Conservation (phyloP, 1,140 invertebrate species). For the Aphaenogaster rudis region DNA sequence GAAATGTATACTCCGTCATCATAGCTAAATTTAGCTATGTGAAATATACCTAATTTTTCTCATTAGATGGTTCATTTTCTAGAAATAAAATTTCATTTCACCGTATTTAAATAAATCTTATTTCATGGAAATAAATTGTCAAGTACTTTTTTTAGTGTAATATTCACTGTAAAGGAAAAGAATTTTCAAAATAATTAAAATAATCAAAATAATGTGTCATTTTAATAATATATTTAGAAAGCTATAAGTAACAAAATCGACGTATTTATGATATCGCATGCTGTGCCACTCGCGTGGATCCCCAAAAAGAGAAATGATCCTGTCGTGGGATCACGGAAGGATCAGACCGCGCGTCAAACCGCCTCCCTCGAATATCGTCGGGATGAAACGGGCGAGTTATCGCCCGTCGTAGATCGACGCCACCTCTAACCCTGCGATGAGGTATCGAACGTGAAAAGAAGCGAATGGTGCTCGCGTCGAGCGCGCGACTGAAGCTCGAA, state of each 20-base stretch:
- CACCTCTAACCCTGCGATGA: slow-evolving; percentile 54
- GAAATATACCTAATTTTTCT: too few relatives aligned
- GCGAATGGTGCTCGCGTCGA: slow-evolving; percentile 70
- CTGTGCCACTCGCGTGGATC: neutral
- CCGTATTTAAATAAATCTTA: too few relatives aligned
- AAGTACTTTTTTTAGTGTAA: neutral
- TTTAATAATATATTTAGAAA: neutral
- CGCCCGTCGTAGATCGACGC: slow-evolving; percentile 36
- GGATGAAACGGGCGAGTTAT: slow-evolving; percentile 28
- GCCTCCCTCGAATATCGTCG: slow-evolving; percentile 17
- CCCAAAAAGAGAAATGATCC: slow-evolving; percentile 36
- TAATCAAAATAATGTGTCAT: neutral
- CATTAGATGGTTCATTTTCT: too few relatives aligned
- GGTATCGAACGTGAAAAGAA: slow-evolving; percentile 66
- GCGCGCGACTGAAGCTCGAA: slow-evolving; percentile 59
- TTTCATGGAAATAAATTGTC: too few relatives aligned
- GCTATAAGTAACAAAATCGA: neutral
- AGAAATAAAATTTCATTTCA: too few relatives aligned
- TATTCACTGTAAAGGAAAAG: neutral
- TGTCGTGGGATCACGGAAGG: slow-evolving; percentile 51
- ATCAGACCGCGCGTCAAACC: slow-evolving; percentile 3
- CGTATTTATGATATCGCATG: neutral
- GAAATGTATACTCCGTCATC: too few relatives aligned
- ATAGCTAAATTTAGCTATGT: too few relatives aligned
- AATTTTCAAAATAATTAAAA: neutral